These are phyloP conservation scores for Ellobium chinense DNA, from an alignment of 2,888 invertebrate genomes.

Conservation along the genomic window DNA sequence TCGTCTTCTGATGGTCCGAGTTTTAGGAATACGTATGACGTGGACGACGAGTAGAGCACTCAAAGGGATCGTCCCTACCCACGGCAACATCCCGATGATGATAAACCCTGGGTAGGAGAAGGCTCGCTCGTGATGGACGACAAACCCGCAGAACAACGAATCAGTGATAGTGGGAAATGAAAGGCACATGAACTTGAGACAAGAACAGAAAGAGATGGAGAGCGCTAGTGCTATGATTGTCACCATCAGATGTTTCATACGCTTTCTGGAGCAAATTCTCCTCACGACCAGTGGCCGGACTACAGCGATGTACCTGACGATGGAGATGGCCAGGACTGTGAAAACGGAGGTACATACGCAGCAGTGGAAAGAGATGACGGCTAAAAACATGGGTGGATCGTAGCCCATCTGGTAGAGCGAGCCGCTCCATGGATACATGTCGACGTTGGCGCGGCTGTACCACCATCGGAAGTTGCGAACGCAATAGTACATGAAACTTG, in stretches of 20 bases:
- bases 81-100: slow-evolving; percentile 33
- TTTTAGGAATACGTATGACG: slow-evolving; percentile 27
- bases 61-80: slow-evolving; percentile 36
- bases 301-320: slow-evolving; percentile 39
- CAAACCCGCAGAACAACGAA: slow-evolving; percentile 7
- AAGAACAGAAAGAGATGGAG: slow-evolving; percentile 25
- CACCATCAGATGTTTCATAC: slow-evolving; percentile 20
- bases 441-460: slow-evolving; percentile 11
- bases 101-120: slow-evolving; percentile 33
- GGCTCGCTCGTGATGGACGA: slow-evolving; percentile 4
- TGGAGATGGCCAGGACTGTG: slow-evolving; percentile 36
- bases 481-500: slow-evolving; percentile 37
- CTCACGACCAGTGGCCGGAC: slow-evolving; percentile 33
- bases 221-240: slow-evolving; percentile 16
- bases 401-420: slow-evolving; percentile 38
- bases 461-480: slow-evolving; percentile 42
- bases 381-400: slow-evolving; percentile 34
- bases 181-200: slow-evolving; percentile 31
- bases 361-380: slow-evolving; percentile 30
- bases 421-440: slow-evolving; percentile 32
- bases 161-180: neutral
- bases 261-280: slow-evolving; percentile 27
- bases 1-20: slow-evolving; percentile 14
- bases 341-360: slow-evolving; percentile 38
- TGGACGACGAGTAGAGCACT: slow-evolving; percentile 34